These are phyloP conservation scores for Diadophis punctatus DNA, from an alignment of 2,113 vertebrate genomes.

Conservation along the genomic window DNA sequence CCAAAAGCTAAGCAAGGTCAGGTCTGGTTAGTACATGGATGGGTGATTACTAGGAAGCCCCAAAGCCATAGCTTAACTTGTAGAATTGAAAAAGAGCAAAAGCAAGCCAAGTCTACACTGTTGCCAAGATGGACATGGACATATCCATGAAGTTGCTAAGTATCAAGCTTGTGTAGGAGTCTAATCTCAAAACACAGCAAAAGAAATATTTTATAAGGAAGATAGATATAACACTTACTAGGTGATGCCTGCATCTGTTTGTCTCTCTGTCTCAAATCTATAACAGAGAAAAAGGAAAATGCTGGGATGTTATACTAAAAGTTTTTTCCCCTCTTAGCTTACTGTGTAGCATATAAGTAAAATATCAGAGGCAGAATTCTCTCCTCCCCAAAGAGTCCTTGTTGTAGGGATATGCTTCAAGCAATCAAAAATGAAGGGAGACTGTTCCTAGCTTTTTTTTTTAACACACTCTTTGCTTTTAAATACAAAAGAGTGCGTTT, in stretches of 20 bases:
- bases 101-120: neutral
- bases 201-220: neutral
- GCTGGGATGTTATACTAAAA: neutral
- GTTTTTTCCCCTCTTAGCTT: neutral
- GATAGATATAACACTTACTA: neutral
- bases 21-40: neutral
- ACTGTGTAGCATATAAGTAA: neutral
- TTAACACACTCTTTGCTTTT: neutral
- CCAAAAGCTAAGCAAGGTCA: neutral
- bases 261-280: neutral
- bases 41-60: neutral
- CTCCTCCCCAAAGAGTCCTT: neutral
- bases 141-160: neutral
- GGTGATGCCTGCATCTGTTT: neutral
- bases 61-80: neutral
- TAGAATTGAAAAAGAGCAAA: neutral
- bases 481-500: conserved; percentile 6
- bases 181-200: neutral
- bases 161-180: neutral
- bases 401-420: neutral
- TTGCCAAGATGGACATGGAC: neutral
- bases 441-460: neutral
- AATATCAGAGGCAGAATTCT: neutral
- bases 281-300: neutral
- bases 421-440: conserved; percentile 22